Evolutionary conservation across 2,888 invertebrate species (phyloP).

Genomic region (Brachypalpus laphriformis): DNA sequence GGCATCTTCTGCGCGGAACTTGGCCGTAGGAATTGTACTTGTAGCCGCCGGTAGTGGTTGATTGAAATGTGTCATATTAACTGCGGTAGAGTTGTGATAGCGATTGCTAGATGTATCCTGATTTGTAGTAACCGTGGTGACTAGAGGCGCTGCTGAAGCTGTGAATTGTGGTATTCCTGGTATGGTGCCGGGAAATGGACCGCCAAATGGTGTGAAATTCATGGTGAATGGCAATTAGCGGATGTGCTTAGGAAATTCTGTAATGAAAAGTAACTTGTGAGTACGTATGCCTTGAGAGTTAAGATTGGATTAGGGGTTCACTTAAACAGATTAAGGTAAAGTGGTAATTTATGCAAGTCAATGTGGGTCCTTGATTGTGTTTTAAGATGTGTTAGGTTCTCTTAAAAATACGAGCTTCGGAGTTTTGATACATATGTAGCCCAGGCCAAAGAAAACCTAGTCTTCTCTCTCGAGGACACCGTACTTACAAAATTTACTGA

Average conservation of each 20-base stretch:
- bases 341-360: too few species aligned
- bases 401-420: too few species aligned
- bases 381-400: too few species aligned
- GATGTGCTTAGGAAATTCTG: constrained; percentile 57
- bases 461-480: too few species aligned
- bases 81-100: constrained; percentile 79
- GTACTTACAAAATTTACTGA: too few species aligned
- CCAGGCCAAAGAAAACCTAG: too few species aligned
- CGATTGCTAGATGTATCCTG: constrained; percentile 77
- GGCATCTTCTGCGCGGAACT: constrained; percentile 85
- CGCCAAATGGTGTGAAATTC: constrained; percentile 92
- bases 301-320: too few species aligned
- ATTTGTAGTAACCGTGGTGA: constrained; percentile 84
- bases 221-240: constrained; percentile 83
- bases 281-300: too few species aligned
- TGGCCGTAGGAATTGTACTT: constrained; percentile 84
- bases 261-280: constrained; percentile 58
- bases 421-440: too few species aligned
- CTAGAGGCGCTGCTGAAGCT: constrained; percentile 83
- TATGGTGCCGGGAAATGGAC: constrained; percentile 90
- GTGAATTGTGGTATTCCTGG: constrained; percentile 93
- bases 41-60: constrained; percentile 82
- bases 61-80: constrained; percentile 84
- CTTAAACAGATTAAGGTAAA: too few species aligned
- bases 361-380: too few species aligned